These are phyloP conservation scores for Brachystomella parvula DNA, from an alignment of 1,140 invertebrate species.

Conservation along the genomic window DNA sequence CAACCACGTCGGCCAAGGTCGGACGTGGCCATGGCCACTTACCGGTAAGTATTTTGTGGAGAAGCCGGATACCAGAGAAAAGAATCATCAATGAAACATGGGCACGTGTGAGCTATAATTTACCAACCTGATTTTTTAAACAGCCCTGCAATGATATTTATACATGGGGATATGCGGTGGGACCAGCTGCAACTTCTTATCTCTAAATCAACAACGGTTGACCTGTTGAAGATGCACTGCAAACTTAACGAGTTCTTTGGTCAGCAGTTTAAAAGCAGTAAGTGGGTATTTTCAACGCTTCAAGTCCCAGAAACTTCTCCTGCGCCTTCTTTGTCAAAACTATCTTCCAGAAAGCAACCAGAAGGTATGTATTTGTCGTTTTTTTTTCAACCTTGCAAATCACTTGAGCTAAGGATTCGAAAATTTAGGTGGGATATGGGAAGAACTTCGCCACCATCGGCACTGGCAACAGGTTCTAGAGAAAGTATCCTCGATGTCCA, in stretches of 20 bases:
- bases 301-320: constrained; percentile 39
- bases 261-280: constrained; percentile 88
- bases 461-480: constrained; percentile 53
- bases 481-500: constrained; percentile 45
- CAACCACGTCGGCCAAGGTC: constrained; percentile 40
- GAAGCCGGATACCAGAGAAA: background rate
- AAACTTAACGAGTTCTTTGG: constrained; percentile 95
- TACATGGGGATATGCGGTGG: constrained; percentile 87
- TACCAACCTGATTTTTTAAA: no score
- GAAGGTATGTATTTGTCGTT: background rate
- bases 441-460: constrained; percentile 46
- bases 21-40: constrained; percentile 31
- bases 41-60: constrained; percentile 23
- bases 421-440: constrained; percentile 26
- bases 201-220: constrained; percentile 89
- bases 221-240: constrained; percentile 90
- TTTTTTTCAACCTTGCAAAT: background rate
- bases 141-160: constrained; percentile 81
- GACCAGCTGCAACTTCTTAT: constrained; percentile 94
- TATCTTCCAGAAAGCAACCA: constrained; percentile 15
- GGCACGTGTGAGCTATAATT: no score
- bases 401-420: constrained; percentile 38
- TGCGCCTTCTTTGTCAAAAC: constrained; percentile 18
- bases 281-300: constrained; percentile 74
- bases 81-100: no score